Percentiles rank a stretch among this genome's conserved stretches.
Evolutionary conservation across 1,140 invertebrate genomes (phyloP).

Genomic region (Teleopsis dalmanni): DNA sequence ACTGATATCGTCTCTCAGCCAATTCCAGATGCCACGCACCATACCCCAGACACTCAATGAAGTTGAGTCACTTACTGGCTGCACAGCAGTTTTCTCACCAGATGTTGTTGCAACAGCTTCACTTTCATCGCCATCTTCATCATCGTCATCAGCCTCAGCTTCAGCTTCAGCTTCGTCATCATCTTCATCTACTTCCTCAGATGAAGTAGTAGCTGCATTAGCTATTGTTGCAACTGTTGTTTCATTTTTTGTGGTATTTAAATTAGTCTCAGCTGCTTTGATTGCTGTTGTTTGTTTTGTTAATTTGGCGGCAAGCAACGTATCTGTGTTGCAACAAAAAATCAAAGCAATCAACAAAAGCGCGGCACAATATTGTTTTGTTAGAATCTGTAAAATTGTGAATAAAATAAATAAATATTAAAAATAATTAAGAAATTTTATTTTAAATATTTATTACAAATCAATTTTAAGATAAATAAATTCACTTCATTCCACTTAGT

Average conservation of each 20-base stretch:
- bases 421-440: neutral
- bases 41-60: slow-evolving; percentile 39
- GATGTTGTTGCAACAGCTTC: slow-evolving; percentile 6
- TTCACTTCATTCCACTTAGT: neutral
- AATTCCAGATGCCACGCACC: slow-evolving; percentile 31
- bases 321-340: neutral
- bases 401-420: neutral
- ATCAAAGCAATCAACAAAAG: slow-evolving; percentile 1
- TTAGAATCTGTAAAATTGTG: neutral
- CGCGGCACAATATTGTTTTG: no score
- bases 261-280: neutral
- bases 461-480: neutral
- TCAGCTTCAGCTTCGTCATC: slow-evolving; percentile 15
- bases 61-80: slow-evolving; percentile 6
- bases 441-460: neutral
- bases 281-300: neutral
- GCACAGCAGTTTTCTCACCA: neutral
- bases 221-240: slow-evolving; percentile 9
- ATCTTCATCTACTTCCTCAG: slow-evolving; percentile 10
- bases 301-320: slow-evolving; percentile 1
- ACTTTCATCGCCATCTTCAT: slow-evolving; percentile 12
- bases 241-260: slow-evolving; percentile 10
- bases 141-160: slow-evolving; percentile 10
- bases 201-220: slow-evolving; percentile 10
- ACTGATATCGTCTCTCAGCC: slow-evolving; percentile 36